Conservation (phyloP, 2,797 vertebrate genomes). For the Phalanger gymnotis region DNA sequence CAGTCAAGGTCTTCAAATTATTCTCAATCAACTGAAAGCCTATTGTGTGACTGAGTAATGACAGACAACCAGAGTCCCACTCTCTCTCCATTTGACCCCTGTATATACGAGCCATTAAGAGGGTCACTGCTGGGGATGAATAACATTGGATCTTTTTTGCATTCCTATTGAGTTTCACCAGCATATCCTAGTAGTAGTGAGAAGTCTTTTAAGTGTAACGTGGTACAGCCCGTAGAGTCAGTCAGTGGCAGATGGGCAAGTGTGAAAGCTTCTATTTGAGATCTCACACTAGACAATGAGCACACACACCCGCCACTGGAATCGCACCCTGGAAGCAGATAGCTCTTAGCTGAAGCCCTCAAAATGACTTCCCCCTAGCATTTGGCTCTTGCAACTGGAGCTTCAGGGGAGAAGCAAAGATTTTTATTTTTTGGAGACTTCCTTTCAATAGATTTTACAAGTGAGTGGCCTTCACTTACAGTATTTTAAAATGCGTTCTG, state of each 20-base stretch:
- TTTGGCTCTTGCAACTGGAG: slow-evolving; percentile 35
- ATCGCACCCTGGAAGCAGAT: slow-evolving; percentile 63
- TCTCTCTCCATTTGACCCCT: slow-evolving; percentile 70
- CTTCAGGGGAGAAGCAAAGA: not conserved
- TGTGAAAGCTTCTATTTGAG: slow-evolving; percentile 86
- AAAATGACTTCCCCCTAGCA: slow-evolving; percentile 37
- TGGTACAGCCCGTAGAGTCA: slow-evolving; percentile 83
- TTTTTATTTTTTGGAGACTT: not conserved
- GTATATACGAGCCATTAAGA: slow-evolving; percentile 76
- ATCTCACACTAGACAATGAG: slow-evolving; percentile 81
- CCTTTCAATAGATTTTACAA: not conserved
- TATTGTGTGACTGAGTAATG: slow-evolving; percentile 52
- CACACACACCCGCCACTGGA: slow-evolving; percentile 76
- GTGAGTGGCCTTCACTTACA: not conserved
- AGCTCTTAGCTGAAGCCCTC: slow-evolving; percentile 6
- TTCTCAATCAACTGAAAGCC: slow-evolving; percentile 62
- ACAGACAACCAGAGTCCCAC: slow-evolving; percentile 69
- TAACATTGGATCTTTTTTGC: slow-evolving; percentile 75
- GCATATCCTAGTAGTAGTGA: slow-evolving; percentile 76
- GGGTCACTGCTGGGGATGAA: slow-evolving; percentile 60
- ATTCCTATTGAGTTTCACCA: slow-evolving; percentile 81
- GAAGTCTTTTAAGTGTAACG: slow-evolving; percentile 78
- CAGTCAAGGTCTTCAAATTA: slow-evolving; percentile 43
- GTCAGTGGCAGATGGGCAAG: slow-evolving; percentile 85
- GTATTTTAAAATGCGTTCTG: not conserved